Conservation (phyloP, 2,113 vertebrate species). For the Onychorhynchus coronatus region DNA sequence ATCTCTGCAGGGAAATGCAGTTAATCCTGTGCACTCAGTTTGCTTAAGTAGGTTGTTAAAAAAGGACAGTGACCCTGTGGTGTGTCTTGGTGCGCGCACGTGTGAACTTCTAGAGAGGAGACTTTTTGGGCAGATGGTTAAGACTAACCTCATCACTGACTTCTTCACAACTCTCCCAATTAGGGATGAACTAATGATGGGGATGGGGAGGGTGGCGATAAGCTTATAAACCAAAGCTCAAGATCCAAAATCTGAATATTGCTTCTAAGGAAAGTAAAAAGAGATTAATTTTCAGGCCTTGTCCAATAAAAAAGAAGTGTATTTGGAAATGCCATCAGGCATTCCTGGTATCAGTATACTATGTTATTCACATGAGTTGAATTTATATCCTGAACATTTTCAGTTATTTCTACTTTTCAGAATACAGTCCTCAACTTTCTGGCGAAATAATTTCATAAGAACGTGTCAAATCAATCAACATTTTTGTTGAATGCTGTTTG, state of each 20-base stretch:
- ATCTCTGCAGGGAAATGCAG: neutral
- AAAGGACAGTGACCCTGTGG: neutral
- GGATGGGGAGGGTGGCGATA: fast-evolving
- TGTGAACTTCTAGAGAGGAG: neutral
- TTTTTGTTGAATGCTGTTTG: neutral
- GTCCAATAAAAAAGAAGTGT: neutral
- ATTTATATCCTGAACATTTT: neutral
- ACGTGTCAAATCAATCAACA: neutral
- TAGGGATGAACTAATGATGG: neutral
- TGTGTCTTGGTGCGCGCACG: fast-evolving
- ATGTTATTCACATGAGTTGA: neutral
- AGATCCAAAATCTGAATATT: neutral
- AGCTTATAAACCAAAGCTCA: neutral
- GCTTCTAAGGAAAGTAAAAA: neutral
- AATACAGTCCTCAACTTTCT: neutral
- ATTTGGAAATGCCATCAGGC: neutral
- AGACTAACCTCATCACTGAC: neutral
- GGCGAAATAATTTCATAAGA: neutral
- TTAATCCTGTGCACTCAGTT: neutral
- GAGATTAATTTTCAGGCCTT: neutral
- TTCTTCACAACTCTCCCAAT: neutral
- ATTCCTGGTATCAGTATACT: neutral
- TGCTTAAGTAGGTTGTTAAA: neutral
- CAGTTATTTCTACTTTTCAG: neutral
- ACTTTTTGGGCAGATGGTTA: neutral